Conservation (phyloP, 1,140 invertebrate species). For the Mylabris phalerata region DNA sequence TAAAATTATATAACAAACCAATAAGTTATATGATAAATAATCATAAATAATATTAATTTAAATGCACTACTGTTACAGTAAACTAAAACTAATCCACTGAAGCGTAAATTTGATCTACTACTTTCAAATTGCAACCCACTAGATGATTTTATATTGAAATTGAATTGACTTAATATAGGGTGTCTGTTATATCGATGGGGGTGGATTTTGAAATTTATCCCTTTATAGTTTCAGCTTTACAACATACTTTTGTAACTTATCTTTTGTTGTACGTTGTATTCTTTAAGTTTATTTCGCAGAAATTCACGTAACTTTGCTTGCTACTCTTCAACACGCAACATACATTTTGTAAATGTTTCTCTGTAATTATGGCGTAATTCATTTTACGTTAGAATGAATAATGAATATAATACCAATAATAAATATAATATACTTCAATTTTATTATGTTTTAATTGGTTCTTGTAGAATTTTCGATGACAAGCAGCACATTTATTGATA, state of each 20-base stretch:
- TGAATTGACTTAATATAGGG: too few relatives aligned
- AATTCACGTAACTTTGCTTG: background rate
- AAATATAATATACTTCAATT: background rate
- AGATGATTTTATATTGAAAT: too few relatives aligned
- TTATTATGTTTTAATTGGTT: too few relatives aligned
- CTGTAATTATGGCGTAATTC: constrained; percentile 12
- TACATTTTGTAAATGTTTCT: constrained; percentile 13
- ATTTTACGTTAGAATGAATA: constrained; percentile 1
- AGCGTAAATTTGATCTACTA: constrained; percentile 12
- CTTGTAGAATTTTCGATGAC: too few relatives aligned
- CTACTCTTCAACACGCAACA: constrained; percentile 6
- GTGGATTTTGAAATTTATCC: too few relatives aligned
- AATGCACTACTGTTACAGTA: constrained; percentile 1
- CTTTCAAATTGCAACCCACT: background rate
- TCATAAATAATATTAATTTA: constrained; percentile 12
- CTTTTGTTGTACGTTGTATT: background rate
- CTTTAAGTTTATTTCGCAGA: constrained; percentile 7
- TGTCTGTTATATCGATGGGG: too few relatives aligned
- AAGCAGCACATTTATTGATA: too few relatives aligned
- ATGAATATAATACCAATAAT: background rate
- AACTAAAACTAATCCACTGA: constrained; percentile 6
- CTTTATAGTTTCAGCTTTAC: too few relatives aligned
- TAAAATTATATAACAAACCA: constrained; percentile 14
- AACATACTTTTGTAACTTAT: constrained; percentile 1
- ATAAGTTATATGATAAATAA: constrained; percentile 8